Conservation (phyloP, 53 echinoderm and acorn worm genomes). For the Temnopleurus reevesii region DNA sequence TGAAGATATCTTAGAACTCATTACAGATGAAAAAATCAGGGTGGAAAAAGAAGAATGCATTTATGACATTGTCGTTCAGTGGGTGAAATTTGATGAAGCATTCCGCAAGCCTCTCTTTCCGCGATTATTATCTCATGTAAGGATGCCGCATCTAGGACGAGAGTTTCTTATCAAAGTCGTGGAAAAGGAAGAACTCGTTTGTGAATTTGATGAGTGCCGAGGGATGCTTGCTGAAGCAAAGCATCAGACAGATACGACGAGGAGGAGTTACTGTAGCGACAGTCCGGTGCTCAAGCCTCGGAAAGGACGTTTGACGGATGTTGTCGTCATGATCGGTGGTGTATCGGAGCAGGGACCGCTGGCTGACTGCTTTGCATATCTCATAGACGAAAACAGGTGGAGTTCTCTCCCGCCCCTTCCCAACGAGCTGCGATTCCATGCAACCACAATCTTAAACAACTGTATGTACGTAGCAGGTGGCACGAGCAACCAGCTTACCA, state of each 20-base stretch:
- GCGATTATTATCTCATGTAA: constrained; percentile 79
- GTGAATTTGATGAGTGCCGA: constrained; percentile 74
- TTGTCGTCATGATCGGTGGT: constrained; percentile 95
- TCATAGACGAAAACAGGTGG: constrained; percentile 95
- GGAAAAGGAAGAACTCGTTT: constrained; percentile 88
- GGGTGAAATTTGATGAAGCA: constrained; percentile 80
- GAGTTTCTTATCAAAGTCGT: constrained; percentile 83
- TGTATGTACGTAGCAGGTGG: constrained; percentile 95
- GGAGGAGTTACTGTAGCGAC: constrained; percentile 96
- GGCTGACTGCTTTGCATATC: constrained; percentile 88
- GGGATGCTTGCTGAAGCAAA: constrained; percentile 82
- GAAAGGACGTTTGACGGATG: constrained; percentile 92
- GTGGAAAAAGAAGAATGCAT: constrained; percentile 97
- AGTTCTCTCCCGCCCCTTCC: constrained; percentile 86
- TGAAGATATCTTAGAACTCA: constrained; percentile 79
- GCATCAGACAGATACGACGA: constrained; percentile 93
- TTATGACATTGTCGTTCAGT: constrained; percentile 84
- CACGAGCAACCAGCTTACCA: constrained; percentile 83
- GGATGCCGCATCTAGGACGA: constrained; percentile 85
- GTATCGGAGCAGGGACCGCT: constrained; percentile 89
- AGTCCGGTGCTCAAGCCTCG: constrained; percentile 97
- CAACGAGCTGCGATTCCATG: constrained; percentile 92
- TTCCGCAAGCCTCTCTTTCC: constrained; percentile 70
- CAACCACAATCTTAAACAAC: constrained; percentile 84
- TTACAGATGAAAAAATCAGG: constrained; percentile 94